These are phyloP conservation scores for Megaustenia siamemsis DNA, from an alignment of 2,888 invertebrate genomes.

Conservation along the genomic window DNA sequence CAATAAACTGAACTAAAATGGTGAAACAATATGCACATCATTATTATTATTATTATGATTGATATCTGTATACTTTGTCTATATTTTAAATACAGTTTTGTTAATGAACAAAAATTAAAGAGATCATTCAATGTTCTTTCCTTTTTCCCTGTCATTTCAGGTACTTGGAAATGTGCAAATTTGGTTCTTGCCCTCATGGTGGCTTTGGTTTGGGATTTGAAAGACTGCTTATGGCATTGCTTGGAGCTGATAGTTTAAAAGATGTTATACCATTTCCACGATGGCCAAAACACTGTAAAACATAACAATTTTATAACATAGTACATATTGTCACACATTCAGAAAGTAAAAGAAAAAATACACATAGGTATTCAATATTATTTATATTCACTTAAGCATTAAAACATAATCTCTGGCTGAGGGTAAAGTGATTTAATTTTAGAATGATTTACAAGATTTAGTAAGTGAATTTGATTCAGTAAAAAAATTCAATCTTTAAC, in stretches of 20 bases:
- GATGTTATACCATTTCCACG: constrained; percentile 97
- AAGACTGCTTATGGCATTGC: constrained; percentile 90
- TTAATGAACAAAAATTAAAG: too few relatives aligned
- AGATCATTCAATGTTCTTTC: too few relatives aligned
- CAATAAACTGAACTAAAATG: too few relatives aligned
- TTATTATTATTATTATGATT: too few relatives aligned
- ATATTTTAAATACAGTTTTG: too few relatives aligned
- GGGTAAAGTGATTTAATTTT: too few relatives aligned
- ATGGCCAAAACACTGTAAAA: constrained; percentile 65
- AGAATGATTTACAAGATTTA: too few relatives aligned
- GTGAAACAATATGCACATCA: too few relatives aligned
- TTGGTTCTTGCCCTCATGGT: constrained; percentile 92
- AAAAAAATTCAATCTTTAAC: background rate
- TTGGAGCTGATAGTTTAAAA: constrained; percentile 92
- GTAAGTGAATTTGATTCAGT: background rate
- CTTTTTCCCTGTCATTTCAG: constrained; percentile 79
- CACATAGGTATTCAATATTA: too few relatives aligned
- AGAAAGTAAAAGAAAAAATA: background rate
- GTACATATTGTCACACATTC: too few relatives aligned
- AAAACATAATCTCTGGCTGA: background rate
- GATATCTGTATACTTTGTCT: too few relatives aligned
- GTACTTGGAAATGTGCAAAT: constrained; percentile 93
- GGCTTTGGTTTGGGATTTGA: constrained; percentile 99
- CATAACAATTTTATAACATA: constrained; percentile 6
- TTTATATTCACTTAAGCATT: background rate